Base-by-base conservation (phyloP, 2,888 invertebrate species). In the Tubulanus polymorphus region DNA sequence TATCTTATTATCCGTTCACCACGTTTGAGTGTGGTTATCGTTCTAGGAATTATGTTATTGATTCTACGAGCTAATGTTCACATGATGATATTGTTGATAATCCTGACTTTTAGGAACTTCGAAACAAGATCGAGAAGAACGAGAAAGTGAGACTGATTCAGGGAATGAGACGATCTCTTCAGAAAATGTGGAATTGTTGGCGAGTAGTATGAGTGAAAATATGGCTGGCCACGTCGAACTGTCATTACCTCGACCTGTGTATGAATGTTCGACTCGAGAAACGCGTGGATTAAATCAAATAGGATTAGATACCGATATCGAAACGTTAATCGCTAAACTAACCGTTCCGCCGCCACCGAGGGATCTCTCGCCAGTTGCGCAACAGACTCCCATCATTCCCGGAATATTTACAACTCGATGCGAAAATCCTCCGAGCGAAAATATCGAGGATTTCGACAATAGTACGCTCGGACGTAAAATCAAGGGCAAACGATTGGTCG, bases 281-380 rank as follows among this genome's bases (percentile, higher is more conserved):
- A n/a, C n/a, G n/a, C n/a, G n/a, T n/a, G n/a, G 35, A n/a, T n/a
- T 35, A 35, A 35, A 12, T 55, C 68, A 70, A 10, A 68, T 70
- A 55, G 67, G 71, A 53, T 62, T 71, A 29, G 68, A 70, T 54
- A 60, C 61, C 28, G 89, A 89, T 69, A 82, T 93, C 64, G 92
- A 92, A 73, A 86, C 87, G 66, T 90, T 92, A 78, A 84, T 92
- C 64, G 90, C 90, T 3, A 89, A 87, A 66, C 88, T 91, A 32
- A 86, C 87, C 5, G 86, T 92, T 60, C 89, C 87, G 37, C 91
- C 92, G 15, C 91, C 92, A 1, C 80, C 81, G 26, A 51, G 18
- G 41, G 41, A 41, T 41, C 18, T 41, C 3, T 41, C 41, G n/a
- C n/a, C n/a, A n/a, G n/a, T n/a, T n/a, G n/a, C n/a, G n/a, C n/a